A percentile compares a stretch with the other conserved stretches of the same genome.
These are phyloP conservation scores for Procambarus clarkii DNA, from an alignment of 1,140 invertebrate genomes.

Conservation along the genomic window DNA sequence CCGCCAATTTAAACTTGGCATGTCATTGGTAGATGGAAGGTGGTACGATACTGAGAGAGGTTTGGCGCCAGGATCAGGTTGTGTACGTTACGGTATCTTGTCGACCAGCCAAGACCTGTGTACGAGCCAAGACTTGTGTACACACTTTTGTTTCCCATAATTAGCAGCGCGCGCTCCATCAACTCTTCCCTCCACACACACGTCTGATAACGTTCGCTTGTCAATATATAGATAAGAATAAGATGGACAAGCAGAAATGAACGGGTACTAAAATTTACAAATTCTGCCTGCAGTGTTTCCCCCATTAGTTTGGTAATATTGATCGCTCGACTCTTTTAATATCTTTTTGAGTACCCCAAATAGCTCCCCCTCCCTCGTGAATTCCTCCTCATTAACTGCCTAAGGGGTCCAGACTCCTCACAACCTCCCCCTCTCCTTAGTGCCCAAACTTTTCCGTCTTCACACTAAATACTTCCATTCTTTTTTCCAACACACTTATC, in stretches of 20 bases:
- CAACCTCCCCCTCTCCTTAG: neutral
- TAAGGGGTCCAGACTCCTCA: conserved; percentile 1
- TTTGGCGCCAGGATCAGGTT: conserved; percentile 55
- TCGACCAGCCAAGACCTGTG: neutral
- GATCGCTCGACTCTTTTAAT: conserved; percentile 11
- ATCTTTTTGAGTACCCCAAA: conserved; percentile 14
- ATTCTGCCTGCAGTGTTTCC: neutral
- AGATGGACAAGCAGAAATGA: neutral
- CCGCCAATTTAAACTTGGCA: conserved; percentile 14
- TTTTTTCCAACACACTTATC: neutral
- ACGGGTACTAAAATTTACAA: neutral
- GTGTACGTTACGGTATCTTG: conserved; percentile 3
- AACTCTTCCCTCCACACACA: neutral
- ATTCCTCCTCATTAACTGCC: conserved; percentile 46
- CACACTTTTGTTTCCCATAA: neutral
- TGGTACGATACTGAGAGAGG: conserved; percentile 23
- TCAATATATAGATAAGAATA: neutral
- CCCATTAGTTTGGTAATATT: neutral
- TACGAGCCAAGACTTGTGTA: neutral
- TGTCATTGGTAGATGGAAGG: conserved; percentile 20
- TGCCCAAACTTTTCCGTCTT: neutral
- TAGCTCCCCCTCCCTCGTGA: conserved; percentile 28
- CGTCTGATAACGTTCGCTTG: neutral
- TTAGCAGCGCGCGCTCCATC: neutral
- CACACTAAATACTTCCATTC: neutral